Evolutionary conservation across 2,888 invertebrate species (phyloP), one percentile per base, ranked within the genome.

Genomic region (Brenthis hecate): DNA sequence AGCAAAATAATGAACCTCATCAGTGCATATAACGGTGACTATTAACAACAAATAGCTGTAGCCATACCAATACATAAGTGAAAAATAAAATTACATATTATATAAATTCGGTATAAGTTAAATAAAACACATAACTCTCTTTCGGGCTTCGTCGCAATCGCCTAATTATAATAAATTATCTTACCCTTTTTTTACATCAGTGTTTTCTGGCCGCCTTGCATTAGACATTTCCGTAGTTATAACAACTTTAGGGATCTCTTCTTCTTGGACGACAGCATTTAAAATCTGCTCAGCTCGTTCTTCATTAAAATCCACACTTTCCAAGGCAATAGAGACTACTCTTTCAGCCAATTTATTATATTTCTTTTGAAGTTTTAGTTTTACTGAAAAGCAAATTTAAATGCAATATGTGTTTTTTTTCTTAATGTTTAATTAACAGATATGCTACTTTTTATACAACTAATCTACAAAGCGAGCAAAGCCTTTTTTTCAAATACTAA

Each of bases 231-330:
- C 85, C 16, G 72, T n/a, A 50, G 73, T 55, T 62, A 71, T 73
- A 11, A 77, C 65, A 14, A 75, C 74, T 72, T 85, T 86, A 0
- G 86, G 87, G 0, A 80, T 65, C 2, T 82, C 82, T 28, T 96
- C 96, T 77, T 96, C 96, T 72, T 95, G 92, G 11, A 94, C 88
- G 83, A 96, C 96, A 47, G 96, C 95, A 75, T 94, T 93, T 65
- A 98, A 89, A 74, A 98, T 96, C 84, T 96, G 96, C 74, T 94
- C 95, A 0, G 98, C 97, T 66, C 96, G 94, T 65, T 96, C 95
- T 83, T 97, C 97, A 74, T 97, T 96, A 86, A 95, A 98, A 80
- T 96, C 95, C 0, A 97, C 97, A 80, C 97, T 97, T 80, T 98
- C 98, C 73, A 98, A 88, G 0, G 98, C 98, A 85, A 98, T 95